These are phyloP conservation scores for Nowickia ferox DNA, from an alignment of 2,888 invertebrate species.

Conservation along the genomic window DNA sequence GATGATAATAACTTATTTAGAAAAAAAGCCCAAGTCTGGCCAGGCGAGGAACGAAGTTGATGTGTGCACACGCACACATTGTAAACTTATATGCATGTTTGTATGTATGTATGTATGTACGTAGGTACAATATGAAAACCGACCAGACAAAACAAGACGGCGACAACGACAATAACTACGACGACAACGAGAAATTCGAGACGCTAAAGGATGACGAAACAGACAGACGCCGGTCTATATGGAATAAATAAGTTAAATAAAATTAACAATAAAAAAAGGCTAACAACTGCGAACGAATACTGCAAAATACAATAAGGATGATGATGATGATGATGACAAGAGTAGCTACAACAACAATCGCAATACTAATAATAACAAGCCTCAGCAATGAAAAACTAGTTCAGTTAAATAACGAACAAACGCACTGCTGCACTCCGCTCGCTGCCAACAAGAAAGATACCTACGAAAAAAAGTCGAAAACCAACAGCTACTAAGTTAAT, in stretches of 20 bases:
- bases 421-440: constrained; percentile 48
- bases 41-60: constrained; percentile 1
- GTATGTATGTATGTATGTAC: neutral
- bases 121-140: constrained; percentile 27
- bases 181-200: constrained; percentile 68
- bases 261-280: constrained; percentile 17
- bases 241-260: constrained; percentile 54
- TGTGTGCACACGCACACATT: neutral
- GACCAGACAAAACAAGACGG: constrained; percentile 66
- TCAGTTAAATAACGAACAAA: constrained; percentile 67
- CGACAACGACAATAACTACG: constrained; percentile 60
- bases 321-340: constrained; percentile 42
- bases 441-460: constrained; percentile 34
- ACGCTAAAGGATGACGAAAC: constrained; percentile 71
- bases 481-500: constrained; percentile 22
- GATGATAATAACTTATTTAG: constrained; percentile 81
- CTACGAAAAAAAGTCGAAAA: constrained; percentile 45
- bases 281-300: constrained; percentile 49
- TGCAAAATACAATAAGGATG: constrained; percentile 31
- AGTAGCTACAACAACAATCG: neutral
- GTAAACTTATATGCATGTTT: too few species aligned
- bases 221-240: constrained; percentile 68
- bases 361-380: constrained; percentile 41
- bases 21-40: constrained; percentile 55
- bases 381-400: constrained; percentile 69